Evolutionary conservation across 2,113 vertebrate genomes (phyloP).

Genomic region (Oplegnathus fasciatus): DNA sequence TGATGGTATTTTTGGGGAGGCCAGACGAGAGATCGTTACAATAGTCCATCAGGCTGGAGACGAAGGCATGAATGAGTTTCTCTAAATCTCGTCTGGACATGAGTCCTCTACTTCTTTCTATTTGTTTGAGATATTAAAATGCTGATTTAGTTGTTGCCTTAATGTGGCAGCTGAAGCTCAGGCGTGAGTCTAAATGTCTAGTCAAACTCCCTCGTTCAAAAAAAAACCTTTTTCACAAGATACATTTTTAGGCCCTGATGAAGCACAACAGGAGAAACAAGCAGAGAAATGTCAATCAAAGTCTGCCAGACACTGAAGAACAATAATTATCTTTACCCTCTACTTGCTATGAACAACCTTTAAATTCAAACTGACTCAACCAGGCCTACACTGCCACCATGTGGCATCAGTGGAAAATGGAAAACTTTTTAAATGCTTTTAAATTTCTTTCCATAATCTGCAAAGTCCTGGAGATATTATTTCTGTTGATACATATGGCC

Average conservation of each 20-base stretch:
- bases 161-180: neutral
- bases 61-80: neutral
- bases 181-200: neutral
- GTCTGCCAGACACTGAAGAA: neutral
- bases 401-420: conserved; percentile 28
- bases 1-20: neutral
- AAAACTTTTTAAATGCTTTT: neutral
- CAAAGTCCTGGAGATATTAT: neutral
- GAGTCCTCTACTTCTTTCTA: neutral
- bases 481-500: neutral
- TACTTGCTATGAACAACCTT: neutral
- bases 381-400: conserved; percentile 57
- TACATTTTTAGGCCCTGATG: neutral
- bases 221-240: neutral
- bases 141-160: neutral
- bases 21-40: neutral
- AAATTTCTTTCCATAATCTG: neutral
- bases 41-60: neutral
- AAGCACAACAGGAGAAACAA: neutral
- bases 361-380: neutral
- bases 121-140: neutral
- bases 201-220: neutral
- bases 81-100: neutral
- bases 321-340: neutral
- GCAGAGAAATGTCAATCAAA: neutral